A percentile compares a stretch with the other conserved stretches of the same genome.
Evolutionary conservation across 1,140 invertebrate species (phyloP).

Genomic region (Cataglyphis hispanica): DNA sequence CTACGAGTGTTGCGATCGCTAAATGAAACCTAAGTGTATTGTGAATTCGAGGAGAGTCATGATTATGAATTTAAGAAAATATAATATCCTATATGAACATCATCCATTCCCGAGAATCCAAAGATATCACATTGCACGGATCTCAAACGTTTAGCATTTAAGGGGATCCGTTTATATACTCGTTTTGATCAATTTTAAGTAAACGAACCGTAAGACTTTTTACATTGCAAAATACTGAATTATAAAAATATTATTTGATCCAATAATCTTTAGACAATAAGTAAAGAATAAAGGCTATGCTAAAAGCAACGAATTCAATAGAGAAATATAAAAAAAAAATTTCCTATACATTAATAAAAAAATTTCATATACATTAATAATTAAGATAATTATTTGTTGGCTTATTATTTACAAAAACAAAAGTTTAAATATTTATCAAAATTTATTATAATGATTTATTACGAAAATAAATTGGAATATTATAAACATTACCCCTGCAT

Average conservation of each 20-base stretch:
- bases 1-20: too few species aligned
- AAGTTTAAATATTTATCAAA: slow-evolving; percentile 35
- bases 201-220: neutral
- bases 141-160: slow-evolving; percentile 16
- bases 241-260: slow-evolving; percentile 28
- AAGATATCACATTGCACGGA: slow-evolving; percentile 22
- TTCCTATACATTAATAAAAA: too few species aligned
- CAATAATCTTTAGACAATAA: slow-evolving; percentile 44
- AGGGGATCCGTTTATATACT: slow-evolving; percentile 20
- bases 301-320: slow-evolving; percentile 30
- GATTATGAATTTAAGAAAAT: neutral
- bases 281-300: slow-evolving; percentile 3
- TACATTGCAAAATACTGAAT: slow-evolving; percentile 35
- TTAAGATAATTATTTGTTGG: slow-evolving; percentile 29
- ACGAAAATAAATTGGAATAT: slow-evolving; percentile 50
- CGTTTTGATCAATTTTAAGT: slow-evolving; percentile 37
- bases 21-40: neutral
- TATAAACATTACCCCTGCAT: neutral
- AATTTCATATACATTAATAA: slow-evolving; percentile 32
- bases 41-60: neutral
- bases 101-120: slow-evolving; percentile 3
- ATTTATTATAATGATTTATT: slow-evolving; percentile 29
- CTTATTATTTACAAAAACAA: slow-evolving; percentile 17
- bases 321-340: slow-evolving; percentile 15
- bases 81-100: neutral